Evolutionary conservation across 2,113 vertebrate species (phyloP), one percentile per base, ranked within the genome.

Genomic region (Engraulis encrasicolus): DNA sequence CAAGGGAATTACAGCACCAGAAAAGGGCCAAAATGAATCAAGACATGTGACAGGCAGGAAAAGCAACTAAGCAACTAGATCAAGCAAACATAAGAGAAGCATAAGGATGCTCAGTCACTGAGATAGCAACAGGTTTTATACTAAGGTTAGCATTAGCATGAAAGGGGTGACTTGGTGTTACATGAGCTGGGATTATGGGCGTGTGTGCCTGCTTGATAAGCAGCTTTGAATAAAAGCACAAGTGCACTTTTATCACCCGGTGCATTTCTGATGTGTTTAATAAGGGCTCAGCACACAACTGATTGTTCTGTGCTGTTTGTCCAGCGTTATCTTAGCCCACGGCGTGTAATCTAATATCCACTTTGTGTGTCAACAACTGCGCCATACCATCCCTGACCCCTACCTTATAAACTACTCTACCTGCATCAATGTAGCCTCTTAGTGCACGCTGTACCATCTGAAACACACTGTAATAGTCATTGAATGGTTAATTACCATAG

Each of bases 1-100:
- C 92, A 36, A 87, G 93, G 93, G 93, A 95, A 94, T 93, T 93
- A 84, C 80, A 84, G 11, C 17, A 2, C 6, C 27, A 58, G 9
- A 84, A 82, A 81, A 80, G 49, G n/a, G 91, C 81, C 82, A 84
- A 90, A 85, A 81, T 86, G 38, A 78, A 78, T 45, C 81, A 37
- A 1, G 2, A 2, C 36, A 36, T 45, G 2, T 31, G 18, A 40
- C 34, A 5, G 34, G 71, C 18, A 54, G 6, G 31, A n/a, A 34
- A 78, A 66, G 77, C 83, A 82, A 83, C 81, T 71, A 27, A 81
- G 11, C 80, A 66, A 40, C 15, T 31, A 15, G 66, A 17, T 74
- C 14, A 66, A 45, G 9, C 40, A 45, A 45, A 23, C 27, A 58
- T 58, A 23, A 6, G n/a, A 58, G 54, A 23, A 58, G 20, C n/a